These are phyloP conservation scores for Stegana nigrithorax DNA, from an alignment of 2,888 invertebrate species.

Conservation along the genomic window DNA sequence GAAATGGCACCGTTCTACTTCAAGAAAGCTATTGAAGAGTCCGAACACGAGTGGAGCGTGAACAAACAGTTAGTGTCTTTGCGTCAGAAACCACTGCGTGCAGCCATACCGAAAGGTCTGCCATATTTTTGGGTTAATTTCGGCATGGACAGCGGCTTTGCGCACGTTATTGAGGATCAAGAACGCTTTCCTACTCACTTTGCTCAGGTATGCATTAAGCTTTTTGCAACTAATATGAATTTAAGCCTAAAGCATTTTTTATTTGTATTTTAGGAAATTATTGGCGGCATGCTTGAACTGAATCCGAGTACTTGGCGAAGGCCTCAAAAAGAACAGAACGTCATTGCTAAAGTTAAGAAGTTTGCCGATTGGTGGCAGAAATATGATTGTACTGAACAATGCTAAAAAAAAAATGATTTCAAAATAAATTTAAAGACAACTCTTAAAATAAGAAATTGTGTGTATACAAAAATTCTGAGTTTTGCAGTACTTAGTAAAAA, in stretches of 20 bases:
- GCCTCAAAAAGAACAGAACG: constrained; percentile 74
- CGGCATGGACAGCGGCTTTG: constrained; percentile 91
- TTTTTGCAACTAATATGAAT: background rate
- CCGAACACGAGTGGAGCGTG: constrained; percentile 93
- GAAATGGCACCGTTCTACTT: constrained; percentile 96
- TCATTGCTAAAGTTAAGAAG: constrained; percentile 74
- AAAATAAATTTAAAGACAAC: too few species aligned
- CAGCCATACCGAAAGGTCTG: constrained; percentile 89
- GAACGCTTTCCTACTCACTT: constrained; percentile 87
- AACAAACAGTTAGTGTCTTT: constrained; percentile 91
- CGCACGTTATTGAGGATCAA: constrained; percentile 97
- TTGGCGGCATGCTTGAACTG: constrained; percentile 94
- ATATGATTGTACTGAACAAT: constrained; percentile 71
- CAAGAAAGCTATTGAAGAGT: constrained; percentile 96
- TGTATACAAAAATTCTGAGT: too few species aligned
- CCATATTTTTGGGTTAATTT: constrained; percentile 97
- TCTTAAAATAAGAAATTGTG: too few species aligned
- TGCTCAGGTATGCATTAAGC: constrained; percentile 76
- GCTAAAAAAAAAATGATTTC: background rate
- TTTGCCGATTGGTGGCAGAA: constrained; percentile 80
- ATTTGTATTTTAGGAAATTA: constrained; percentile 78
- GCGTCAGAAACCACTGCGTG: constrained; percentile 77
- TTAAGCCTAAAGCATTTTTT: constrained; percentile 7
- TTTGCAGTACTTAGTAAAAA: too few species aligned
- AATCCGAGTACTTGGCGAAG: constrained; percentile 89